Evolutionary conservation across 1,140 invertebrate species (phyloP).

Genomic region (Panagrolaimus sp.): DNA sequence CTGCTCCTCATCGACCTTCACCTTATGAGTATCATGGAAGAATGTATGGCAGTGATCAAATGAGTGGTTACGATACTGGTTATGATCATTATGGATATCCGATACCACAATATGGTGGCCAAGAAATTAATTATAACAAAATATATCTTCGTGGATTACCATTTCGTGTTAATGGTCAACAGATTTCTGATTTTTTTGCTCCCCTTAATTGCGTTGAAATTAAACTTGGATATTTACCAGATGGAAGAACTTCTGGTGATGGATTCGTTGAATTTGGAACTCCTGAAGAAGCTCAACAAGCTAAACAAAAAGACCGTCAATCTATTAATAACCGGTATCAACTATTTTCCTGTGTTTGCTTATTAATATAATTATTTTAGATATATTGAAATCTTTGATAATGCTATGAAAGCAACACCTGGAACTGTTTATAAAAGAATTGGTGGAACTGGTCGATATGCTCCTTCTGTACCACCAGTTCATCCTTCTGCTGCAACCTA

Average conservation of each 20-base stretch:
- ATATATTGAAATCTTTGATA: conserved; percentile 4
- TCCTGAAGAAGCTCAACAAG: conserved; percentile 17
- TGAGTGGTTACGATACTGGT: background rate
- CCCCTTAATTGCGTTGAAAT: conserved; percentile 22
- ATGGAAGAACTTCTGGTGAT: conserved; percentile 24
- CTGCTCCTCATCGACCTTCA: background rate
- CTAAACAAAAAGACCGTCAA: conserved; percentile 18
- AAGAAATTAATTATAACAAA: conserved; percentile 2
- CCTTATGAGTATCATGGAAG: background rate
- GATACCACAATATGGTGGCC: background rate
- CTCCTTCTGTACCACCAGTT: too few species aligned
- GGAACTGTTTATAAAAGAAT: background rate
- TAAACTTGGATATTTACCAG: conserved; percentile 22
- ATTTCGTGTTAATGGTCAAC: conserved; percentile 70
- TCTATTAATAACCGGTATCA: background rate
- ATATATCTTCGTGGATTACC: conserved; percentile 87
- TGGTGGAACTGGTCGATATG: background rate
- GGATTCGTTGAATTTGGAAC: conserved; percentile 24
- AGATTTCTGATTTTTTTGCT: conserved; percentile 25
- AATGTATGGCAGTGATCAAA: background rate
- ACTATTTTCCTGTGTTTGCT: background rate
- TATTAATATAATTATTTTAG: too few species aligned
- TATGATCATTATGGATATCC: background rate
- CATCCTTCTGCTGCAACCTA: background rate
- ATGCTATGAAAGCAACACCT: background rate